These are phyloP conservation scores for Rotaria macrura DNA, from an alignment of 2,888 invertebrate species.

Conservation along the genomic window DNA sequence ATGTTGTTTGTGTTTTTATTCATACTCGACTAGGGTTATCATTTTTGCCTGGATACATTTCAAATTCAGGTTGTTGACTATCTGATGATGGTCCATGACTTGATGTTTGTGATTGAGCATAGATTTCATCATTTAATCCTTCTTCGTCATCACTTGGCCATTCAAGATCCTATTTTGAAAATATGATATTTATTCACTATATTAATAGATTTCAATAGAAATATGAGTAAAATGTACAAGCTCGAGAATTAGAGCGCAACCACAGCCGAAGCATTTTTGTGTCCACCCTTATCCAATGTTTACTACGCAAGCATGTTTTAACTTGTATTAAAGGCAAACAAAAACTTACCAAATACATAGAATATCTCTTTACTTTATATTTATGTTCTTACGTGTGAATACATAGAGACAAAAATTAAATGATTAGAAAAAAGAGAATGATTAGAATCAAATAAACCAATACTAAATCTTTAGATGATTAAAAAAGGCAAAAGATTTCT, in stretches of 20 bases:
- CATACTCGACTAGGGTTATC: constrained; percentile 16
- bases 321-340: background rate
- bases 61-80: background rate
- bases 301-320: background rate
- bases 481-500: background rate
- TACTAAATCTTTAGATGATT: background rate
- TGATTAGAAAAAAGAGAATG: background rate
- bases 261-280: background rate
- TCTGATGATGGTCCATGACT: constrained; percentile 22
- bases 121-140: background rate
- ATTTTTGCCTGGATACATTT: constrained; percentile 14
- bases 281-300: background rate
- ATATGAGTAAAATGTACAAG: background rate
- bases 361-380: background rate
- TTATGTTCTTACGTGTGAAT: background rate
- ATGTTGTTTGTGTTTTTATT: background rate
- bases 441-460: background rate
- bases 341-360: background rate
- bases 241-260: background rate
- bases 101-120: constrained; percentile 19
- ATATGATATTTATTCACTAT: too few species aligned
- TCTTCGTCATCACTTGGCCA: constrained; percentile 22
- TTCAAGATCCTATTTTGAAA: background rate
- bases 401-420: background rate
- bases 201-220: background rate